Evolutionary conservation across 2,888 invertebrate species (phyloP), one percentile per base, ranked within the genome.

Genomic region (Zaprionus lineosus): DNA sequence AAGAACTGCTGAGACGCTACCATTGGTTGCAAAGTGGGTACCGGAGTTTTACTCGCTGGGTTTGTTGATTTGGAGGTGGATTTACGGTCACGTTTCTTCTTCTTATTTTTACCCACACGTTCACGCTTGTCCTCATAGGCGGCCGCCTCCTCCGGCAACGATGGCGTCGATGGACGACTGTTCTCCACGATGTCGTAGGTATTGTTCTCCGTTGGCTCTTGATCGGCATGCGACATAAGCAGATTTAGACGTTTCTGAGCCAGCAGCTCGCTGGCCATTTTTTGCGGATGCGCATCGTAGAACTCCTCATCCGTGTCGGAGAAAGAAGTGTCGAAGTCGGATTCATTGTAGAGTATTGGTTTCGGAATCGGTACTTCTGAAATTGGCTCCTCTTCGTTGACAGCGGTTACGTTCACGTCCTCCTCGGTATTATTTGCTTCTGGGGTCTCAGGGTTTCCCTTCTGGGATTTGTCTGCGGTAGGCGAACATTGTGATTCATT

Each of bases 301-400:
- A 96, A 96, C 74, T 96, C 96, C 90, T 96, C 96, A 88, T 96
- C 96, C 0, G 96, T 96, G 66, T 95, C 95, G 40, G 95, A 94
- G 88, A 96, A 95, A 9, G 94, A 94, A 0, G 96, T 96, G 74
- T 96, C 96, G 43, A 96, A 91, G 89, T 97, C 96, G 0, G 95
- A 95, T 90, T 97, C 97, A 24, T 93, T 92, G 61, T 96, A 93
- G 0, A 93, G 91, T 1, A 92, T 91, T 74, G 94, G 94, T 21
- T 79, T 74, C 0, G 86, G 74, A 1, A 62, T 64, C 0, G 81
- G 65, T 2, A 78, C 29, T 3, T 12, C 24, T 8, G 61, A 37
- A 2, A 37, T 50, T 21, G 36, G 34, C 16, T 56, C 67, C 2
- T 48, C 71, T 12, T 70, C 90, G 2, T 91, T 91, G 69, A 92